A percentile compares a stretch with the other conserved stretches of the same genome.
Evolutionary conservation across 2,113 vertebrate species (phyloP).

Genomic region (Epinephelus fuscoguttatus): DNA sequence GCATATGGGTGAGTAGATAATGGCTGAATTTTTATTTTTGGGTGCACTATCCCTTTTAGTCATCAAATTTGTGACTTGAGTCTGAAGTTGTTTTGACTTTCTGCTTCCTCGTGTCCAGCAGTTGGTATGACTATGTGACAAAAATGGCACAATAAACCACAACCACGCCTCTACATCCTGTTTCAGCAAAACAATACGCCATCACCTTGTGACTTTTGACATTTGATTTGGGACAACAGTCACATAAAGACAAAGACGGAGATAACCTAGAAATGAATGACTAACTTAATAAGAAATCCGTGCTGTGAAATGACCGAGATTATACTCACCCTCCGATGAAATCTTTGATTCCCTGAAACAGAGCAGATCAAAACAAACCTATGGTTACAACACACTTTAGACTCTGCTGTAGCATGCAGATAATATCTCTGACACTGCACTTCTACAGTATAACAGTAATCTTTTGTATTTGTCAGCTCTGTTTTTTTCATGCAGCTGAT

Average conservation of each 20-base stretch:
- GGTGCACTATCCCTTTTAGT: too few relatives aligned
- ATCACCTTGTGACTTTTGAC: background rate
- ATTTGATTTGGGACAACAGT: background rate
- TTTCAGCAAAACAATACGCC: slow-evolving; percentile 2
- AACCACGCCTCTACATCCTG: slow-evolving; percentile 29
- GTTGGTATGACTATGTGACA: background rate
- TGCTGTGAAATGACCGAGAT: background rate
- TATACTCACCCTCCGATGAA: slow-evolving; percentile 81
- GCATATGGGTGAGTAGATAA: too few relatives aligned
- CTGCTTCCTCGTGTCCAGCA: background rate
- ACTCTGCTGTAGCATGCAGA: slow-evolving; percentile 14
- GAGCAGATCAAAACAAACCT: slow-evolving; percentile 37
- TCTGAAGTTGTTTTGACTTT: background rate
- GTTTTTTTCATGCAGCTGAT: background rate
- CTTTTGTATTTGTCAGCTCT: background rate
- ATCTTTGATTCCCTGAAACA: slow-evolving; percentile 81
- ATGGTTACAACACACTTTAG: slow-evolving; percentile 18
- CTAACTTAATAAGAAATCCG: background rate
- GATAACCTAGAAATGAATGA: background rate
- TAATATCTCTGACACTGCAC: background rate
- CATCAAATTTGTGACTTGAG: too few relatives aligned
- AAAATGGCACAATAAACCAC: background rate
- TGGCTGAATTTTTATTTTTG: too few relatives aligned
- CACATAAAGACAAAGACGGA: background rate
- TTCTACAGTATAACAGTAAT: background rate